Percentiles rank a stretch among this genome's conserved stretches.
phyloP scores from a whole-genome alignment of 1,140 invertebrate genomes.

The Anoplophora glabripennis region DNA sequence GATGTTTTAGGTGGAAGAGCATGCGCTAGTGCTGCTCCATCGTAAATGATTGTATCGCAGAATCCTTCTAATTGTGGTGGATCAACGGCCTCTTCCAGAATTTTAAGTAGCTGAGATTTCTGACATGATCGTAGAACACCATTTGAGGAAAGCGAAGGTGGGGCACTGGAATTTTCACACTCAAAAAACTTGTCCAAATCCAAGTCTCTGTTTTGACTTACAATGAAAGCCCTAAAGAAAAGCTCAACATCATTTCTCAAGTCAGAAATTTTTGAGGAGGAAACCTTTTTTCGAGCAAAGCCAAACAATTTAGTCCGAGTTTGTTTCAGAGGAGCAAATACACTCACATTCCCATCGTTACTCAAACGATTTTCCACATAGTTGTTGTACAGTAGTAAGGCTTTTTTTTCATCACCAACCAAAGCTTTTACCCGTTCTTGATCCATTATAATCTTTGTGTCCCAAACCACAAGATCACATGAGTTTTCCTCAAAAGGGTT shows the following conservation, averaged over 20 bases:
- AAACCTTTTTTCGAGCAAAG: neutral
- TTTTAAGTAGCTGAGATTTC: too few species aligned
- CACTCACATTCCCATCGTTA: too few species aligned
- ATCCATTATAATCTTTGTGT: neutral
- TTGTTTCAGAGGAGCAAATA: too few species aligned
- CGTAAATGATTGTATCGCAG: too few species aligned
- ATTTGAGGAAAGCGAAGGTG: neutral
- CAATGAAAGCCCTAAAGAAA: neutral
- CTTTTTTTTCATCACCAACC: neutral
- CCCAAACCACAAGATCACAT: neutral
- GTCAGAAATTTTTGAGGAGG: neutral
- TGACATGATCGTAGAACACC: neutral
- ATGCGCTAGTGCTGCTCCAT: too few species aligned
- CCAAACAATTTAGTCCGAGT: too few species aligned
- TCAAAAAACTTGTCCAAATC: neutral
- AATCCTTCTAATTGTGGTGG: too few species aligned
- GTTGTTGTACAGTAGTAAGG: neutral
- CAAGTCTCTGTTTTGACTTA: neutral
- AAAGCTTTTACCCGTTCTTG: neutral
- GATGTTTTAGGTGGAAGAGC: too few species aligned
- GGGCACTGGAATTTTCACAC: neutral
- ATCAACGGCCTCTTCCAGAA: too few species aligned
- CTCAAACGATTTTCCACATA: constrained; percentile 4
- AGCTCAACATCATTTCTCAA: neutral
- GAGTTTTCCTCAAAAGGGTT: neutral